Percentiles rank a stretch among this genome's conserved stretches.
phyloP scores from a whole-genome alignment of 2,797 vertebrate genomes.

The Acanthopagrus latus region DNA sequence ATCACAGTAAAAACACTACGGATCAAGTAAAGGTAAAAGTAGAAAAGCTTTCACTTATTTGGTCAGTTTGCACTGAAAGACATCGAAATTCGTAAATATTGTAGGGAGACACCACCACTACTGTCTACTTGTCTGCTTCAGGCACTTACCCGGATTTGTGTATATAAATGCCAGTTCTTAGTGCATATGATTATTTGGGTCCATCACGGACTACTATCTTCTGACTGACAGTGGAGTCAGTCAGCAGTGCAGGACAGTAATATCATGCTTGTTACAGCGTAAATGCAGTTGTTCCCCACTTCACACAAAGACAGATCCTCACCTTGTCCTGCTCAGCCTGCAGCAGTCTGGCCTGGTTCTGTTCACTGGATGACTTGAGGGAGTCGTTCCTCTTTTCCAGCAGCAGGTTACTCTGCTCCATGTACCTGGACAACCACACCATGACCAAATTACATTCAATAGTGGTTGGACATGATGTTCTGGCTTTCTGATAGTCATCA shows the following conservation, averaged over 20 bases:
- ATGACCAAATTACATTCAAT: background rate
- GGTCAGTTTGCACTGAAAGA: no score
- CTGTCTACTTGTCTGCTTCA: no score
- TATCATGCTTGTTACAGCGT: background rate
- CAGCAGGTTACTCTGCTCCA: conserved; percentile 94
- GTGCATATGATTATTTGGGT: background rate
- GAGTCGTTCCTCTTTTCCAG: conserved; percentile 95
- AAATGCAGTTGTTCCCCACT: background rate
- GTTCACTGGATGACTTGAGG: conserved; percentile 91
- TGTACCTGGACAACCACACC: conserved; percentile 83
- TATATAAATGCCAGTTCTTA: background rate
- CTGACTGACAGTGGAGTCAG: background rate
- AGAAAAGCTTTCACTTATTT: no score
- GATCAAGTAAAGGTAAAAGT: no score
- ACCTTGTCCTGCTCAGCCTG: conserved; percentile 98
- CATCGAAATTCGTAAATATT: no score
- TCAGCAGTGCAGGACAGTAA: background rate
- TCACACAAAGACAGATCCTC: conserved; percentile 27
- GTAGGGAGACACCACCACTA: no score
- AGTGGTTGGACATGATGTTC: background rate
- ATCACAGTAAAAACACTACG: no score
- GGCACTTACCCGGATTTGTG: no score
- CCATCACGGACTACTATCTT: background rate
- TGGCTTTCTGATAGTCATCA: background rate
- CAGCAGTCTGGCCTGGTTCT: conserved; percentile 91